phyloP scores from a whole-genome alignment of 2,888 invertebrate species.

The Hyposoter didymator region DNA sequence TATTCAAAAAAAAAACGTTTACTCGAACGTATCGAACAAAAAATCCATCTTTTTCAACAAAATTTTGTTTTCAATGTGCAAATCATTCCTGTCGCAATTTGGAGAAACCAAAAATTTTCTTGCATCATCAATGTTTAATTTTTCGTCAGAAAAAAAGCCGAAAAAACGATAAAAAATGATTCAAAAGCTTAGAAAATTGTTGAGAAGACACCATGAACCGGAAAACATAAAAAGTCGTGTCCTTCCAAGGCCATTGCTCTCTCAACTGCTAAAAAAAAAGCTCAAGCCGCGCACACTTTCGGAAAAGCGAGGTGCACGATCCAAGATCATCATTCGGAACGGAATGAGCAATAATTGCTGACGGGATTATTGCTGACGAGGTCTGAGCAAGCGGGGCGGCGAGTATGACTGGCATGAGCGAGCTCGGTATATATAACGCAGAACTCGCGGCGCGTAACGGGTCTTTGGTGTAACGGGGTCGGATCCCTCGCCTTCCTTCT shows the following conservation, averaged over 20 bases:
- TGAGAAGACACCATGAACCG: background rate
- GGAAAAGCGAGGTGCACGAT: background rate
- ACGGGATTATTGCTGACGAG: slow-evolving; percentile 13
- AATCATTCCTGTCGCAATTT: too few relatives aligned
- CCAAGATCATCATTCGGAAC: background rate
- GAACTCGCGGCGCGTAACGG: slow-evolving; percentile 75
- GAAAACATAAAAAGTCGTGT: background rate
- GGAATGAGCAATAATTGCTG: background rate
- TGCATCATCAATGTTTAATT: too few relatives aligned
- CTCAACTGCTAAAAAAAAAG: background rate
- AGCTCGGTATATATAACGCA: slow-evolving; percentile 35
- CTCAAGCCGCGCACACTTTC: background rate
- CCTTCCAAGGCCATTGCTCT: background rate
- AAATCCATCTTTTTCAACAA: too few relatives aligned
- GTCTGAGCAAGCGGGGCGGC: slow-evolving; percentile 15
- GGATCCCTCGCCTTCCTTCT: slow-evolving; percentile 75
- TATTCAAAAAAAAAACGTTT: too few relatives aligned
- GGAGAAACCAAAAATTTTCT: too few relatives aligned
- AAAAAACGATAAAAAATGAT: too few relatives aligned
- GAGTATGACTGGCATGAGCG: slow-evolving; percentile 26
- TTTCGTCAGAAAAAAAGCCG: background rate
- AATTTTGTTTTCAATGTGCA: too few relatives aligned
- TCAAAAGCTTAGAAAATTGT: too few relatives aligned
- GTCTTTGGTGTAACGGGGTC: slow-evolving; percentile 81
- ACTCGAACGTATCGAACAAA: too few relatives aligned